Conservation (phyloP, 2,888 invertebrate species). For the Alloscopus bannaensis region DNA sequence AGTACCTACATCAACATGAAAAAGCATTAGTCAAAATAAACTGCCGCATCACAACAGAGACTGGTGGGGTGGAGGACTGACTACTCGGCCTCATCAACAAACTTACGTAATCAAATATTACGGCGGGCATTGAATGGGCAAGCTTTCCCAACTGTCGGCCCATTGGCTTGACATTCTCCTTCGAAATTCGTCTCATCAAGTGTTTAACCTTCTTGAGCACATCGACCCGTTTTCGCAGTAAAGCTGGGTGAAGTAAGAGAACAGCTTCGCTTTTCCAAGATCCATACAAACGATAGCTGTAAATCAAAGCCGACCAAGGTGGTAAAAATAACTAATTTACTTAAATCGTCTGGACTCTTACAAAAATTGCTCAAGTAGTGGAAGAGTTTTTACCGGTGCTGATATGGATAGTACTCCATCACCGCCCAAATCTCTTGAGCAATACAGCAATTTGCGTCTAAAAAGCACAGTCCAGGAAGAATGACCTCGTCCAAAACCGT, state of each 20-base stretch:
- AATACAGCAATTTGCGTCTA: slow-evolving; percentile 96
- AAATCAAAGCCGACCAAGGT: slow-evolving; percentile 44
- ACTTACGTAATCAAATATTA: slow-evolving; percentile 96
- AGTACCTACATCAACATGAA: slow-evolving; percentile 81
- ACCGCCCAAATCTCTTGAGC: slow-evolving; percentile 97
- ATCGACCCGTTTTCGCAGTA: slow-evolving; percentile 90
- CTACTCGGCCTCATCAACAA: too few relatives aligned
- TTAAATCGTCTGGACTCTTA: neutral
- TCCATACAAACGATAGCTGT: slow-evolving; percentile 90
- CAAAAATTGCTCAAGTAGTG: too few relatives aligned
- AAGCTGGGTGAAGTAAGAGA: slow-evolving; percentile 85
- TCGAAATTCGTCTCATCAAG: slow-evolving; percentile 97
- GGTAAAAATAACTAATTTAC: slow-evolving; percentile 2
- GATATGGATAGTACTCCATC: slow-evolving; percentile 89
- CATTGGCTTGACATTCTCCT: slow-evolving; percentile 98
- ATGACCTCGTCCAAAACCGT: slow-evolving; percentile 91
- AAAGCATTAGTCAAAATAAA: too few relatives aligned
- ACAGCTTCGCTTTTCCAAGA: slow-evolving; percentile 97
- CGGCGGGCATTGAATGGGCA: slow-evolving; percentile 95
- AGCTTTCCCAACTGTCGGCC: slow-evolving; percentile 97
- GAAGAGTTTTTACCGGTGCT: slow-evolving; percentile 79
- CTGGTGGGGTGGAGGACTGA: too few relatives aligned
- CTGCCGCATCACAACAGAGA: too few relatives aligned
- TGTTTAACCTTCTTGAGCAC: slow-evolving; percentile 94
- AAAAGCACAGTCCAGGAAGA: slow-evolving; percentile 91